phyloP scores from a whole-genome alignment of 2,888 invertebrate genomes.

The Catocala sponsa region DNA sequence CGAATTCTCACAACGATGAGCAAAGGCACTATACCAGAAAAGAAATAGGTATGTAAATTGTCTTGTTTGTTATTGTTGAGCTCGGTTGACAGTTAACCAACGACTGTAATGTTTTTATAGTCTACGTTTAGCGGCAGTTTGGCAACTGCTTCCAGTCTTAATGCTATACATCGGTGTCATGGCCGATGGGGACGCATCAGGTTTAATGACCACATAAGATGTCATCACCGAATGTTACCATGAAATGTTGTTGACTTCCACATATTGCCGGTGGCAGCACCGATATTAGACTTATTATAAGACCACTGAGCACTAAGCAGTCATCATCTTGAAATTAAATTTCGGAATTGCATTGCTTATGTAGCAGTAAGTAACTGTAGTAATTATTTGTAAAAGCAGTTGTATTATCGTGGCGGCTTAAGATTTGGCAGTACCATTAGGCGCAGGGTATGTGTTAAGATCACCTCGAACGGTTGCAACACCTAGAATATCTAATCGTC shows the following conservation, averaged over 20 bases:
- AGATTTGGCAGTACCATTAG: background rate
- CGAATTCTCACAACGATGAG: conserved; percentile 80
- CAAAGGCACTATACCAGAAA: conserved; percentile 79
- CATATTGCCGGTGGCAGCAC: background rate
- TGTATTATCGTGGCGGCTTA: background rate
- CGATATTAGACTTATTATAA: background rate
- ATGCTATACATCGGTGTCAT: conserved; percentile 1
- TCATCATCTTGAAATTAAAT: too few species aligned
- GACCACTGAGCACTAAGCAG: too few species aligned
- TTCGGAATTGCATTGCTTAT: too few species aligned
- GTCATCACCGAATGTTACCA: conserved; percentile 6
- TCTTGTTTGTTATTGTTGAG: conserved; percentile 47
- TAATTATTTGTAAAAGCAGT: too few species aligned
- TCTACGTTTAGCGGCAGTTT: conserved; percentile 2
- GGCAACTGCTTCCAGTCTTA: conserved; percentile 1
- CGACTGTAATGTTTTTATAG: conserved; percentile 19
- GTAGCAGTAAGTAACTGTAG: too few species aligned
- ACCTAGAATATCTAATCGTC: background rate
- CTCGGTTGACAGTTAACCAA: conserved; percentile 22
- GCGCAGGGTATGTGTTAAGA: background rate
- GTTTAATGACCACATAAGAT: conserved; percentile 7
- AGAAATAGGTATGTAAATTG: conserved; percentile 76
- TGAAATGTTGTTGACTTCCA: background rate
- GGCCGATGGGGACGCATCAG: conserved; percentile 1
- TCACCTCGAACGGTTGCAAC: conserved; percentile 5